These are phyloP conservation scores for Bergia puertoricense DNA, from an alignment of 92 coral and sea anemone species.

Conservation along the genomic window DNA sequence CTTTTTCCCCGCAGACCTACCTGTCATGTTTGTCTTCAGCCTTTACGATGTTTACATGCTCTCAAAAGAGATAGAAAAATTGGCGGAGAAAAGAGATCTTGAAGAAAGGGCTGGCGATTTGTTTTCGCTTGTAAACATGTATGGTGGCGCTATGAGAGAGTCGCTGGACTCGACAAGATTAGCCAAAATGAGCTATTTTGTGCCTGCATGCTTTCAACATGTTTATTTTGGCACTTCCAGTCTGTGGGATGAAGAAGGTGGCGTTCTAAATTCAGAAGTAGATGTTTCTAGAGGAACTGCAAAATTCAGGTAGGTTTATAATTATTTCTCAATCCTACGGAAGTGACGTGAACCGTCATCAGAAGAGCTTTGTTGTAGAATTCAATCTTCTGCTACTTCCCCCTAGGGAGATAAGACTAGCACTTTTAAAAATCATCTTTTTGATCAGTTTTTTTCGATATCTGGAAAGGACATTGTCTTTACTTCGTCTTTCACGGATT, in stretches of 20 bases:
- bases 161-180: constrained; percentile 40
- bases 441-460: too few relatives aligned
- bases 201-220: constrained; percentile 69
- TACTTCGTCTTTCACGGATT: too few relatives aligned
- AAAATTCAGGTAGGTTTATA: constrained; percentile 47
- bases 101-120: constrained; percentile 52
- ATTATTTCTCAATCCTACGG: too few relatives aligned
- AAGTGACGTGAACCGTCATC: too few relatives aligned
- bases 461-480: too few relatives aligned
- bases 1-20: constrained; percentile 33
- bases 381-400: too few relatives aligned
- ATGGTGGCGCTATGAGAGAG: constrained; percentile 68
- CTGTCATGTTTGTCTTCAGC: constrained; percentile 49
- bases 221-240: constrained; percentile 61
- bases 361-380: too few relatives aligned
- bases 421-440: too few relatives aligned
- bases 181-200: constrained; percentile 41
- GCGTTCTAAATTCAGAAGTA: constrained; percentile 43
- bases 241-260: constrained; percentile 56
- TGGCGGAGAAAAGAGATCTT: constrained; percentile 43
- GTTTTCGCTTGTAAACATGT: constrained; percentile 63
- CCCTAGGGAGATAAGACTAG: too few relatives aligned
- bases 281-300: constrained; percentile 58
- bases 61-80: constrained; percentile 50
- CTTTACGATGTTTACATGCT: constrained; percentile 61